Conservation (phyloP, 1,140 invertebrate species). For the Trigoniulus corallinus region DNA sequence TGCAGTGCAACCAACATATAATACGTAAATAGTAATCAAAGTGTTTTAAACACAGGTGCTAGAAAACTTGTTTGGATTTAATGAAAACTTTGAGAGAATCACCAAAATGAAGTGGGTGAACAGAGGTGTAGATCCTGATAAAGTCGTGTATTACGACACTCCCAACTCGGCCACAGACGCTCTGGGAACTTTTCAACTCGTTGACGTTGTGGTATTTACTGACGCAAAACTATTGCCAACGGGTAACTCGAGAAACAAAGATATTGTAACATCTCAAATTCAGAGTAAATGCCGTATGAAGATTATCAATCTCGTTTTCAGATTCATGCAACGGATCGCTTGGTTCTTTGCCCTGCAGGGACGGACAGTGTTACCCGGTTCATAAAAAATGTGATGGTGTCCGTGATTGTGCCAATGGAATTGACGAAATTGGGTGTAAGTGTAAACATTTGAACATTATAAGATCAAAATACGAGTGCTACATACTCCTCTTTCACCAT, state of each 20-base stretch:
- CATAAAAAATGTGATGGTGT: conserved; percentile 4
- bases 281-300: conserved; percentile 3
- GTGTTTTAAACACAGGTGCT: conserved; percentile 12
- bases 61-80: conserved; percentile 2
- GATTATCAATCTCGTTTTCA: conserved; percentile 8
- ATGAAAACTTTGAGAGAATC: background rate
- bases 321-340: conserved; percentile 2
- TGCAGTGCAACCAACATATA: conserved; percentile 15
- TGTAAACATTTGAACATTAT: conserved; percentile 1
- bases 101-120: conserved; percentile 5
- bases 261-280: too few relatives aligned
- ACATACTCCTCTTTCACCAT: background rate
- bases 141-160: background rate
- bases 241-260: conserved; percentile 11
- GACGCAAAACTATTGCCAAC: conserved; percentile 13
- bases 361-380: conserved; percentile 4
- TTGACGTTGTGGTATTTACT: conserved; percentile 3
- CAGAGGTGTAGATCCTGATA: conserved; percentile 3
- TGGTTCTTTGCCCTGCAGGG: conserved; percentile 3
- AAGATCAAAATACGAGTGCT: background rate
- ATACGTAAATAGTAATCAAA: background rate
- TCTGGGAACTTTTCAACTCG: background rate
- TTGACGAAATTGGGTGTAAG: conserved; percentile 31
- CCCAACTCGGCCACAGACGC: background rate
- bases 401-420: conserved; percentile 9